Base-by-base conservation (phyloP, 2,797 vertebrate species). In the Jordanella pulchra region DNA sequence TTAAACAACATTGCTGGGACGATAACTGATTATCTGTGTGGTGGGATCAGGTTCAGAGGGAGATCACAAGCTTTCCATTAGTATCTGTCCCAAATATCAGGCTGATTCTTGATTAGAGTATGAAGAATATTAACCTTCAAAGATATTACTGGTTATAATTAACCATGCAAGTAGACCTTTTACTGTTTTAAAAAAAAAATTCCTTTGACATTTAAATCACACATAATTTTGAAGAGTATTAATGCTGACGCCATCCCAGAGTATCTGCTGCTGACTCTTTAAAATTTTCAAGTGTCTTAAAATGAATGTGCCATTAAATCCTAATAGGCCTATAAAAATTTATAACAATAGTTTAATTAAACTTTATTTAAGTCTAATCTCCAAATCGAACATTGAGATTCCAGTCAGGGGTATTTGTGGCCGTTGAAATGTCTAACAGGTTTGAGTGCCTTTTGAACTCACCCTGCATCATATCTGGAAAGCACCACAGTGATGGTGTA, bases 401-500 rank as follows among this genome's bases (percentile, higher is more conserved):
- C 18, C 18, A 61, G 21, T n/a, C 58, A 61, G 58, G 21, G 35
- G 4, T 35, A 23, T n/a, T n/a, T 23, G 13, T 61, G 32, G 14
- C 21, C 3, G 58, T 61, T 11, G 23, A 35, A 60, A 60, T 35
- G 56, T 60, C 56, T 60, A 13, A 60, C n/a, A 17, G 30, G 12
- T 66, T 65, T 65, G 21, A 35, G 23, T 61, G 32, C 30, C 28
- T 15, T 9, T 15, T 17, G 0, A 23, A 74, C 86, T 92, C 76
- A 98, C 98, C 94, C 95, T 79, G 97, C 91, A 4, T 99, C 95
- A 4, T 99, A 98, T 63, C n/a, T 92, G 91, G 89, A 95, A 60
- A 99, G 94, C 45, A 93, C 97, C 60, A 99, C 86, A 0, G 97
- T 99, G 91, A 99, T 93, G 0, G 96, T 96, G 87, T 98, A 99